A percentile compares a stretch with the other conserved stretches of the same genome.
These are phyloP conservation scores for Muscidifurax raptorellus DNA, from an alignment of 1,140 invertebrate genomes.

Conservation along the genomic window DNA sequence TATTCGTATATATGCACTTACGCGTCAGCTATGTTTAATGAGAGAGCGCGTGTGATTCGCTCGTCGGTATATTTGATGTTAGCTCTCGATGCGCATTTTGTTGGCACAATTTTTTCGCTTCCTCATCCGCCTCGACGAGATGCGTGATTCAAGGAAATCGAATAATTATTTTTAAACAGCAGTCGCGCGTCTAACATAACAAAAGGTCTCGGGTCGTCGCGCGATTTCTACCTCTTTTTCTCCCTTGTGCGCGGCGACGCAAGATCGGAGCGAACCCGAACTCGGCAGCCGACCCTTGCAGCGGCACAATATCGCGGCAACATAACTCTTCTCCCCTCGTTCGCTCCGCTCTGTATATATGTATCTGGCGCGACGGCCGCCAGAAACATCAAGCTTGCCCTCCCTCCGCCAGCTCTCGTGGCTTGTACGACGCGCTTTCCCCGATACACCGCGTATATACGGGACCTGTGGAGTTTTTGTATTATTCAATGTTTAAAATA, in stretches of 20 bases:
- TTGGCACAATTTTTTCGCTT: no score
- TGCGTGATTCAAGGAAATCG: not conserved
- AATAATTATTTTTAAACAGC: no score
- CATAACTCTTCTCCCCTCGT: conserved; percentile 70
- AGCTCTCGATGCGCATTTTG: no score
- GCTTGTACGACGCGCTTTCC: not conserved
- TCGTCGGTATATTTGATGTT: conserved; percentile 7
- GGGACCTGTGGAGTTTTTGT: no score
- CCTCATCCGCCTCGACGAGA: not conserved
- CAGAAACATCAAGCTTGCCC: conserved; percentile 56
- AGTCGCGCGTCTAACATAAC: conserved; percentile 13
- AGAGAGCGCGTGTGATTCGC: not conserved
- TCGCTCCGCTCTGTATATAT: not conserved
- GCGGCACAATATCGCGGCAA: conserved; percentile 67
- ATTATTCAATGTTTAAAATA: no score
- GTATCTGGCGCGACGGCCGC: not conserved
- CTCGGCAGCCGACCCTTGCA: not conserved
- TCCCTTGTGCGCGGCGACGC: conserved; percentile 60
- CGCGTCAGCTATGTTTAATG: no score
- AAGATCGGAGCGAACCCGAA: conserved; percentile 39
- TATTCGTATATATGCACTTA: not conserved
- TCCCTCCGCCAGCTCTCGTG: conserved; percentile 44
- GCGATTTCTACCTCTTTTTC: not conserved
- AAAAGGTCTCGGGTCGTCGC: conserved; percentile 4
- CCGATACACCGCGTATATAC: not conserved